Evolutionary conservation across 1,140 invertebrate genomes (phyloP).

Genomic region (Drosophila ambigua): DNA sequence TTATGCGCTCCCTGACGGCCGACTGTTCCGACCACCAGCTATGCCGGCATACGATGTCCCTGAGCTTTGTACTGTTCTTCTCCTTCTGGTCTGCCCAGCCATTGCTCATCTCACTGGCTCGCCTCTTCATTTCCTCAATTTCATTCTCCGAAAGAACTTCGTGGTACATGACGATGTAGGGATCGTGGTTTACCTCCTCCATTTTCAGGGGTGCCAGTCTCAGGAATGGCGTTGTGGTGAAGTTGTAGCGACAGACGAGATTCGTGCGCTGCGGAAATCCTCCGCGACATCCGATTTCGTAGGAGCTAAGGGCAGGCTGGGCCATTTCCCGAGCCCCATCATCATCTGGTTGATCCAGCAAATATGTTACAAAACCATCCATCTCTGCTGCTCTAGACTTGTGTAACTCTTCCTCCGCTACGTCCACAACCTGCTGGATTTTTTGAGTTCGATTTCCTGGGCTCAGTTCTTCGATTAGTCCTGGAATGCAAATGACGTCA

Average conservation of each 20-base stretch:
- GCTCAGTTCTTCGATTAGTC: not conserved
- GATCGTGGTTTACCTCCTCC: constrained; percentile 93
- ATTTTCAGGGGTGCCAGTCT: constrained; percentile 94
- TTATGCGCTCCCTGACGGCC: constrained; percentile 88
- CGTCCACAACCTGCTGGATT: not conserved
- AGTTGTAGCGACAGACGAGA: constrained; percentile 92
- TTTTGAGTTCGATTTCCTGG: not conserved
- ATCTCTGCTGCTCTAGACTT: not conserved
- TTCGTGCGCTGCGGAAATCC: constrained; percentile 42
- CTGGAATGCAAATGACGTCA: not conserved
- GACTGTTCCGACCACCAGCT: constrained; percentile 86
- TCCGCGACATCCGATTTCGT: constrained; percentile 94
- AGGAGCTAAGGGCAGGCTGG: constrained; percentile 77
- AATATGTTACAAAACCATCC: not conserved
- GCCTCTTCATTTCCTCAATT: constrained; percentile 93
- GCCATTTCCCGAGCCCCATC: constrained; percentile 1
- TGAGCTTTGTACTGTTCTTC: constrained; percentile 39
- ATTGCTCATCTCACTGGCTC: constrained; percentile 91
- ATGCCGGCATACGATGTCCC: constrained; percentile 27
- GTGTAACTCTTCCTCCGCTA: not conserved
- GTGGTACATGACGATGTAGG: constrained; percentile 94
- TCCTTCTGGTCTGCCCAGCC: constrained; percentile 95
- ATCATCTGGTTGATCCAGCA: not conserved
- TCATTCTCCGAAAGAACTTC: constrained; percentile 94
- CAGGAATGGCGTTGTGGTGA: constrained; percentile 89